These are phyloP conservation scores for Apis mellifera DNA, from an alignment of 1,140 invertebrate species.

Conservation along the genomic window Amel_HAv3.1 CM009934.2:7140001-7140500, in stretches of 20 bases:
- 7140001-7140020: neutral
- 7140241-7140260: too few relatives aligned
- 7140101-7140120: neutral
- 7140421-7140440: neutral
- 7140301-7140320: too few relatives aligned
- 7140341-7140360: neutral
- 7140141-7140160: constrained; percentile 6
- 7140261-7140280: too few relatives aligned
- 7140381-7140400: neutral
- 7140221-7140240: too few relatives aligned
- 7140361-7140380: neutral
- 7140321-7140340: too few relatives aligned
- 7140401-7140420: neutral
- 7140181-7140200: constrained; percentile 21
- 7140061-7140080: neutral
- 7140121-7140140: neutral
- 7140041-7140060: neutral
- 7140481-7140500: neutral
- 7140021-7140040: neutral
- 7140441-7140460: neutral
- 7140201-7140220: neutral
- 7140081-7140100: neutral
- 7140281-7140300: too few relatives aligned
- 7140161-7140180: neutral
- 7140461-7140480: neutral